Conservation (phyloP, 2,888 invertebrate genomes). For the Odontomyia ornata region DNA sequence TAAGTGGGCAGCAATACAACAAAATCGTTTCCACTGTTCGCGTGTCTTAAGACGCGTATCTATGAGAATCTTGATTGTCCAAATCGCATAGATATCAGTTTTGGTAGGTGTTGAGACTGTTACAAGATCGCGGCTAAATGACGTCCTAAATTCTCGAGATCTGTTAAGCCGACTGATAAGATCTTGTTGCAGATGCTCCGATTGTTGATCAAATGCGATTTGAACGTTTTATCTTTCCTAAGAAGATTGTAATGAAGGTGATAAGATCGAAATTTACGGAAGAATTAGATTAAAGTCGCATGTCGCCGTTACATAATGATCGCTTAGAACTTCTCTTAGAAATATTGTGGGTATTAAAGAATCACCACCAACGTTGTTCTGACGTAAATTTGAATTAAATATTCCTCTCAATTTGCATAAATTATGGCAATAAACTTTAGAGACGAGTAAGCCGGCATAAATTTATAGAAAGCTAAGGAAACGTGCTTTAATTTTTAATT, state of each 20-base stretch:
- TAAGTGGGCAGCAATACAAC: constrained; percentile 27
- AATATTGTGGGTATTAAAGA: not conserved
- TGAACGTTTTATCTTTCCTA: not conserved
- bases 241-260: not conserved
- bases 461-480: too few species aligned
- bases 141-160: not conserved
- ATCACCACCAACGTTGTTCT: not conserved
- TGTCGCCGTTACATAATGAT: not conserved
- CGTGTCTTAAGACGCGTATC: not conserved
- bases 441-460: too few species aligned
- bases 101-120: constrained; percentile 26
- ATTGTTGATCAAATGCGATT: not conserved
- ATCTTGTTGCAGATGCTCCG: not conserved
- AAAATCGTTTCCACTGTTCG: constrained; percentile 9
- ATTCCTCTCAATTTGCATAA: too few species aligned
- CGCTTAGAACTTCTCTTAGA: not conserved
- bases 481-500: too few species aligned
- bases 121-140: not conserved
- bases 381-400: not conserved
- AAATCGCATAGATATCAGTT: not conserved
- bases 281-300: not conserved
- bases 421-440: too few species aligned
- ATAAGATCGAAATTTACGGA: not conserved
- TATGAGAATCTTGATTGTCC: not conserved
- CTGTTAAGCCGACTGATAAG: not conserved